Evolutionary conservation across 2,797 vertebrate genomes (phyloP).

Genomic region (Odontamblyopus rebecca): DNA sequence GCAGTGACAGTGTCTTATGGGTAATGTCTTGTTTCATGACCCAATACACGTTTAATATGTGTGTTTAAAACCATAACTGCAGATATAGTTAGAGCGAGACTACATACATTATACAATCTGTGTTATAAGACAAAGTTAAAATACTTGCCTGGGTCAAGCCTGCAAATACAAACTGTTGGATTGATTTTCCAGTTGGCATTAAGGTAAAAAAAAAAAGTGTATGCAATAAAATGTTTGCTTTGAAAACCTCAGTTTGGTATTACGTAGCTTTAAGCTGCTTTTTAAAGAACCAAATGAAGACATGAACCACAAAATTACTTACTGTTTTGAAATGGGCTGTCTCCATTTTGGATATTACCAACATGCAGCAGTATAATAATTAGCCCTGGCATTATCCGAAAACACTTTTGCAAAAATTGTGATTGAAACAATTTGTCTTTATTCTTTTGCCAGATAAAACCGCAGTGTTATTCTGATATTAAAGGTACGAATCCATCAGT

Average conservation of each 20-base stretch:
- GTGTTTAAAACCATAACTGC: not conserved
- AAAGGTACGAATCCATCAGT: constrained; percentile 6
- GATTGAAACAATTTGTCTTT: not conserved
- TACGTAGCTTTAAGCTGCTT: not conserved
- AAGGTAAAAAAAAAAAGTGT: no score
- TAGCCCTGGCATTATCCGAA: not conserved
- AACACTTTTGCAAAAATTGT: constrained; percentile 18
- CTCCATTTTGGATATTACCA: not conserved
- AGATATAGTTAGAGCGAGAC: no score
- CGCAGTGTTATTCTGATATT: not conserved
- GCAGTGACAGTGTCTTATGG: not conserved
- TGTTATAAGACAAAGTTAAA: not conserved
- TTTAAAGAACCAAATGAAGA: not conserved
- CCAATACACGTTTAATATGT: not conserved
- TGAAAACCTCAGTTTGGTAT: not conserved
- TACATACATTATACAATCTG: not conserved
- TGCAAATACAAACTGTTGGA: not conserved
- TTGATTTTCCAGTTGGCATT: no score
- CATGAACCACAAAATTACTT: not conserved
- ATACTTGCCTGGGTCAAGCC: not conserved
- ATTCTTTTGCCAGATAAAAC: constrained; percentile 23
- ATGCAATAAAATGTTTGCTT: not conserved
- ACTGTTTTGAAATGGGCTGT: not conserved
- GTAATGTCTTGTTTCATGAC: not conserved
- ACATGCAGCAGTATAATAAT: not conserved